phyloP scores from a whole-genome alignment of 2,113 vertebrate genomes.

The Otocyon megalotis region DNA sequence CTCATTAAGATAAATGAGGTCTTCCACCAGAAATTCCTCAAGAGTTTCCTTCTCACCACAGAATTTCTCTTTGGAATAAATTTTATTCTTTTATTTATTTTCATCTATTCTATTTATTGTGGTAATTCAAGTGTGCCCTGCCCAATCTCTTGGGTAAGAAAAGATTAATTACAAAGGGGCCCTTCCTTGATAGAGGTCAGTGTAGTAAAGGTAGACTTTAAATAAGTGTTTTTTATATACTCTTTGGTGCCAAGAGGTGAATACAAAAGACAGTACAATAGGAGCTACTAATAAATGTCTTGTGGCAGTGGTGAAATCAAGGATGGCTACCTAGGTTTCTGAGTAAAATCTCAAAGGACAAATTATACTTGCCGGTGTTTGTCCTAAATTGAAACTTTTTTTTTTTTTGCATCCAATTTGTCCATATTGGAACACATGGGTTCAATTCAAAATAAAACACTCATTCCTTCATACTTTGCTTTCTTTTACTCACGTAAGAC shows the following conservation, averaged over 20 bases:
- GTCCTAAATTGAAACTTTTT: not conserved
- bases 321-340: not conserved
- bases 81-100: not conserved
- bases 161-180: not conserved
- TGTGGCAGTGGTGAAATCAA: not conserved
- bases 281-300: not conserved
- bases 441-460: not conserved
- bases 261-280: not conserved
- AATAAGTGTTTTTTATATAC: not conserved
- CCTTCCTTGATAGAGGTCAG: not conserved
- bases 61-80: not conserved
- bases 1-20: not conserved
- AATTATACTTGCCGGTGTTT: not conserved
- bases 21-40: slow-evolving; percentile 3
- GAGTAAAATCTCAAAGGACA: not conserved
- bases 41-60: not conserved
- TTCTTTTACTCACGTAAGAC: not conserved
- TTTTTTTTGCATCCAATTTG: not conserved
- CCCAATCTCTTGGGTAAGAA: not conserved
- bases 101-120: not conserved
- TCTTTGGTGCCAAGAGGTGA: not conserved
- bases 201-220: not conserved
- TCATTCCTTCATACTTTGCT: not conserved
- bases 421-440: not conserved
- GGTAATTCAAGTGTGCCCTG: not conserved